Conservation (phyloP, 35 echinoderm and acorn worm species). For the Holothuria glaberrima region DNA sequence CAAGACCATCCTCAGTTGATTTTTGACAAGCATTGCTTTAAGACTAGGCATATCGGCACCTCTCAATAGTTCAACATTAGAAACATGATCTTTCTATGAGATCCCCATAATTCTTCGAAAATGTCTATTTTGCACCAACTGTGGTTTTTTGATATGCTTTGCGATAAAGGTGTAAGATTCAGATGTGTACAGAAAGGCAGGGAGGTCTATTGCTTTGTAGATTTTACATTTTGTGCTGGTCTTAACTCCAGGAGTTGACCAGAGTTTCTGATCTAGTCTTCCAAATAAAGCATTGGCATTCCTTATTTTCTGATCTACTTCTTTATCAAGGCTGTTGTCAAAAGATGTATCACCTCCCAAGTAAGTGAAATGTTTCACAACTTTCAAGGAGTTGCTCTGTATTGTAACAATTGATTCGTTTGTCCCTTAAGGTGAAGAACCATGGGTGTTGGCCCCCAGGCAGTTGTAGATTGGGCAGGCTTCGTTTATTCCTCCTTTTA, state of each 20-base stretch:
- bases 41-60: slow-evolving; percentile 9
- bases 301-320: neutral
- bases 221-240: too few relatives aligned
- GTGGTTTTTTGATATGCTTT: slow-evolving; percentile 27
- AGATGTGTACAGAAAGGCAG: neutral
- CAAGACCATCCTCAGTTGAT: slow-evolving; percentile 5
- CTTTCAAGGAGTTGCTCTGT: neutral
- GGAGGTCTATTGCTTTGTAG: too few relatives aligned
- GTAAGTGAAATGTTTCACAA: slow-evolving; percentile 22
- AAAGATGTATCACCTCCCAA: neutral
- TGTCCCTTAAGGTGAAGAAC: neutral
- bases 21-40: neutral
- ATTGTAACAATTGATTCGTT: slow-evolving; percentile 4
- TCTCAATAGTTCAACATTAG: slow-evolving; percentile 22
- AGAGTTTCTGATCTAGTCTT: neutral
- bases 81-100: neutral
- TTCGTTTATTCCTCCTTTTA: slow-evolving; percentile 13
- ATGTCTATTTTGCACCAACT: slow-evolving; percentile 47
- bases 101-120: slow-evolving; percentile 41
- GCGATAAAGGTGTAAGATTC: neutral
- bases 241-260: too few relatives aligned
- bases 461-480: neutral
- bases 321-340: neutral
- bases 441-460: neutral
- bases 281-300: slow-evolving; percentile 2